Evolutionary conservation across 2,113 vertebrate genomes (phyloP).

Genomic region (Addax nasomaculatus): DNA sequence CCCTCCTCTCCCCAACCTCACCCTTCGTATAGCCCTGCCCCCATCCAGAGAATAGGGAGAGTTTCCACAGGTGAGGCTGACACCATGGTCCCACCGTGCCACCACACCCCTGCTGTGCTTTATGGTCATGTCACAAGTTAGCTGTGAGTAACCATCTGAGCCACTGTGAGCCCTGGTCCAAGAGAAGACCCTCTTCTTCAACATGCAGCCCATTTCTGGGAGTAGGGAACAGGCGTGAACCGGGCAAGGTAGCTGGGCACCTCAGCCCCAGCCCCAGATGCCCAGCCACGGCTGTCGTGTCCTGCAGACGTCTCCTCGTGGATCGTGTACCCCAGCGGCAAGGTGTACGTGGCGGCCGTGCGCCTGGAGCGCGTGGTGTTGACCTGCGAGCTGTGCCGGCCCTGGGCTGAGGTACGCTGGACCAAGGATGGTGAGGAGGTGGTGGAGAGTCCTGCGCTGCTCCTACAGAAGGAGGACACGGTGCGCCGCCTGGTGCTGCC

Average conservation of each 20-base stretch:
- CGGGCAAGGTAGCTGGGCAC: not conserved
- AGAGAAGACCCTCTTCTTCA: not conserved
- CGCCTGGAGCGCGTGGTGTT: constrained; percentile 88
- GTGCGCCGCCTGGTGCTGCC: constrained; percentile 88
- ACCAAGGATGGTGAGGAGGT: constrained; percentile 92
- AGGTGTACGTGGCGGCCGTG: constrained; percentile 82
- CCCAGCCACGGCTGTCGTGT: not conserved
- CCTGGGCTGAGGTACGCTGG: constrained; percentile 85
- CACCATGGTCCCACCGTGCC: not conserved
- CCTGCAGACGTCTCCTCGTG: constrained; percentile 68
- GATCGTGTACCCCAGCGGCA: constrained; percentile 86
- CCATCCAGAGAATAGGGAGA: not conserved
- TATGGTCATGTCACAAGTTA: not conserved
- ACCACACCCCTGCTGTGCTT: fast-evolving
- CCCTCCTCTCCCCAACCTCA: not conserved
- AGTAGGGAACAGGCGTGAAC: not conserved
- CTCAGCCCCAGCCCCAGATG: not conserved
- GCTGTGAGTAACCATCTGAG: not conserved
- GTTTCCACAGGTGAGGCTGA: not conserved
- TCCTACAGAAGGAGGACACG: constrained; percentile 88
- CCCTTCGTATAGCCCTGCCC: not conserved
- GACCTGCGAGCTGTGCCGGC: constrained; percentile 91
- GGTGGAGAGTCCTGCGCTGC: constrained; percentile 81
- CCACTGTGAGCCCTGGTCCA: not conserved
- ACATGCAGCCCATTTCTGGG: not conserved